phyloP scores from a whole-genome alignment of 1,140 invertebrate species.

The Trachymyrmex septentrionalis region DNA sequence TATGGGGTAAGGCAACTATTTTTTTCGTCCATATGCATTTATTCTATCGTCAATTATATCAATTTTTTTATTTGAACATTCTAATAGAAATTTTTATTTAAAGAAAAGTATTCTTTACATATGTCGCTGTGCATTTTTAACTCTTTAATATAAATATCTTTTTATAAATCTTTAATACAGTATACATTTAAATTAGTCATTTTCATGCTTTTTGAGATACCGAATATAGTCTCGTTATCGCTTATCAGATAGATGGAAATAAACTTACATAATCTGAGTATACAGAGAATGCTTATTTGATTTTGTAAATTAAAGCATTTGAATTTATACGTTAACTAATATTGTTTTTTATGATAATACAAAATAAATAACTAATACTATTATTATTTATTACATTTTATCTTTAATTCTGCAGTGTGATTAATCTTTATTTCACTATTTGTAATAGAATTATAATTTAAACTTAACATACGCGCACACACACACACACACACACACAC shows the following conservation, averaged over 20 bases:
- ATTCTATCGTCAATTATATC: neutral
- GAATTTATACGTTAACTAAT: neutral
- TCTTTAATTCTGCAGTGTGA: neutral
- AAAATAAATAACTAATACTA: conserved; percentile 7
- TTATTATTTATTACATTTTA: neutral
- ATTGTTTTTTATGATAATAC: neutral
- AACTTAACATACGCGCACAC: neutral
- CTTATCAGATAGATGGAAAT: neutral
- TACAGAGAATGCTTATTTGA: neutral
- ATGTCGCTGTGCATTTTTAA: neutral
- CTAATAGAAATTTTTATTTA: neutral
- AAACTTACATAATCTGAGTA: conserved; percentile 11
- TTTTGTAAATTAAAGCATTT: neutral
- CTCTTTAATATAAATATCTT: neutral
- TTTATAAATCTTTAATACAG: neutral
- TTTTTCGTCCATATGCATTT: neutral
- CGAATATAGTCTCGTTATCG: neutral
- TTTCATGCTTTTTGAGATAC: neutral
- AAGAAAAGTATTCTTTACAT: neutral
- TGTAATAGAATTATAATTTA: neutral
- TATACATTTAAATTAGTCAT: neutral
- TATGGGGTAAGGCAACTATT: conserved; percentile 90
- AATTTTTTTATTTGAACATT: conserved; percentile 7
- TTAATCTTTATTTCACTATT: neutral
- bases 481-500: no score